phyloP scores from a whole-genome alignment of 2,113 vertebrate species.

The Odontesthes bonariensis region DNA sequence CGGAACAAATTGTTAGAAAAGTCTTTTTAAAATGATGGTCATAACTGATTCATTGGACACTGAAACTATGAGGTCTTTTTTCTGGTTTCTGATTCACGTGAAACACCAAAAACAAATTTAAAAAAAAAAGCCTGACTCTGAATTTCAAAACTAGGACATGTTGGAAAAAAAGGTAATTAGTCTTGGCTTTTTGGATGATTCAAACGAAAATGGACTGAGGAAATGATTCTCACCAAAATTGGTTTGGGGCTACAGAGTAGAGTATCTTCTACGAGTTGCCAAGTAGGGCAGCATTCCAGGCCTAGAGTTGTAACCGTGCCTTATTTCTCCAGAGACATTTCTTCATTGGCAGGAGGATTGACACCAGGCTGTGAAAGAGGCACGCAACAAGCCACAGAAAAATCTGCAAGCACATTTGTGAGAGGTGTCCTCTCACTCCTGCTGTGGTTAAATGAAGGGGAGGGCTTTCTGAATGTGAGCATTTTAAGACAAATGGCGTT shows the following conservation, averaged over 20 bases:
- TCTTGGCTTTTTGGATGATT: conserved; percentile 34
- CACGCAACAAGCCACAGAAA: conserved; percentile 11
- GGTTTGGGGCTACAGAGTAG: conserved; percentile 35
- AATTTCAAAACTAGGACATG: conserved; percentile 25
- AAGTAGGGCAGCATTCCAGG: conserved; percentile 64
- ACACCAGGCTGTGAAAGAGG: conserved; percentile 26
- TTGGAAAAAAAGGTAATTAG: conserved; percentile 20
- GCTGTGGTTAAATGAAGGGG: conserved; percentile 8
- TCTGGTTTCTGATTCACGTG: not conserved
- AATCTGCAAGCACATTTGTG: conserved; percentile 25
- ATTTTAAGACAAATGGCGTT: conserved; percentile 6
- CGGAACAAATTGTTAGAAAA: too few species aligned
- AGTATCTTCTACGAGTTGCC: conserved; percentile 39
- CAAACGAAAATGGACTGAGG: not conserved
- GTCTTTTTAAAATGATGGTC: not conserved
- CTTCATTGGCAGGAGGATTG: conserved; percentile 22
- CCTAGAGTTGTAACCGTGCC: conserved; percentile 36
- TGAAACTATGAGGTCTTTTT: not conserved
- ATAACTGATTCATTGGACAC: not conserved
- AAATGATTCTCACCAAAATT: conserved; percentile 37
- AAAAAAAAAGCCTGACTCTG: not conserved
- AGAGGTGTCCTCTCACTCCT: conserved; percentile 5
- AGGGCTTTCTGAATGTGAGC: conserved; percentile 8
- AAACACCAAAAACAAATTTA: not conserved
- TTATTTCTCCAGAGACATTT: conserved; percentile 36